These are phyloP conservation scores for Cylas formicarius DNA, from an alignment of 1,140 invertebrate species.

Conservation along the genomic window DNA sequence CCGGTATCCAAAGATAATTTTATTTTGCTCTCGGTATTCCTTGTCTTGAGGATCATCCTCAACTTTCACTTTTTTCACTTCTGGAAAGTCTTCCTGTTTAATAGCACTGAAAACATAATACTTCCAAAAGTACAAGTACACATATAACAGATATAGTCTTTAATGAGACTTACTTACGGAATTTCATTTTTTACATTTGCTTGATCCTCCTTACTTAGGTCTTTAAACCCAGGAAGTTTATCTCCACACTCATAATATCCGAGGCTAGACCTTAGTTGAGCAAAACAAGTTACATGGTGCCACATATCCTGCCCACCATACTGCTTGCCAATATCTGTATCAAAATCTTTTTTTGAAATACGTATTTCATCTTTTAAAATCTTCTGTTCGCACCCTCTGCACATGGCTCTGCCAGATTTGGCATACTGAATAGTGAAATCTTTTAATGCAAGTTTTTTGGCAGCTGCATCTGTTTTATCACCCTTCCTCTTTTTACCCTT, in stretches of 20 bases:
- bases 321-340: slow-evolving; percentile 68
- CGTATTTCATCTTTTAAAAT: slow-evolving; percentile 76
- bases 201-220: slow-evolving; percentile 69
- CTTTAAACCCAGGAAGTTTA: slow-evolving; percentile 65
- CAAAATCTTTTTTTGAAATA: slow-evolving; percentile 80
- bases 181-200: slow-evolving; percentile 58
- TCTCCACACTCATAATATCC: slow-evolving; percentile 67
- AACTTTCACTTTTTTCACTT: slow-evolving; percentile 60
- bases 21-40: slow-evolving; percentile 66
- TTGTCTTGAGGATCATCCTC: slow-evolving; percentile 51
- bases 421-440: slow-evolving; percentile 84
- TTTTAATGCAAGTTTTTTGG: slow-evolving; percentile 42
- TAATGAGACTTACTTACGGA: slow-evolving; percentile 46
- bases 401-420: slow-evolving; percentile 74
- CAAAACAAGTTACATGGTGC: slow-evolving; percentile 93
- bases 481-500: slow-evolving; percentile 42
- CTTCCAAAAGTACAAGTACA: slow-evolving; percentile 5
- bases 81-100: slow-evolving; percentile 50
- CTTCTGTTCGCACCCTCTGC: slow-evolving; percentile 77
- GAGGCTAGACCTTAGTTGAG: slow-evolving; percentile 64
- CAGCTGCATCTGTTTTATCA: slow-evolving; percentile 18
- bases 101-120: slow-evolving; percentile 44
- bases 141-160: slow-evolving; percentile 10
- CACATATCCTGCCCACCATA: slow-evolving; percentile 77
- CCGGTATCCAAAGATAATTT: slow-evolving; percentile 64